These are phyloP conservation scores for Stenurella melanura DNA, from an alignment of 2,888 invertebrate species.

Conservation along the genomic window DNA sequence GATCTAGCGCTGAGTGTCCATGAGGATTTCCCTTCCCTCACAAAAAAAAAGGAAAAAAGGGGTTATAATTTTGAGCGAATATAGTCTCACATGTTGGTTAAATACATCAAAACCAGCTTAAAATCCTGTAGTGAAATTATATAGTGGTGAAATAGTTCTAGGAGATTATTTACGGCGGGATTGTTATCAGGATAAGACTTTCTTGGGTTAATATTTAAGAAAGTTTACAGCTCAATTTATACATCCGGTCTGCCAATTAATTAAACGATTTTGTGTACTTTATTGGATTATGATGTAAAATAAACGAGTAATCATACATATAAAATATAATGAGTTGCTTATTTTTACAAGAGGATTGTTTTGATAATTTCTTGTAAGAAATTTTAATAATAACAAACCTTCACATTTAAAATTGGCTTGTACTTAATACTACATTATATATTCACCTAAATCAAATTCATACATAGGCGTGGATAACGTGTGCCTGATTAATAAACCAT, in stretches of 20 bases:
- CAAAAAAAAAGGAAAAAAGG: too few species aligned
- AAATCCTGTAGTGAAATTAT: too few species aligned
- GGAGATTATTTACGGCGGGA: too few species aligned
- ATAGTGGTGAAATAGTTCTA: too few species aligned
- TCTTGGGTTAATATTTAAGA: neutral
- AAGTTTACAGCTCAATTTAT: neutral
- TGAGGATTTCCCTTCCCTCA: too few species aligned
- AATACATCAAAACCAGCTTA: too few species aligned
- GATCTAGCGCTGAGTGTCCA: too few species aligned
- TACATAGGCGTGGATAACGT: slow-evolving; percentile 18
- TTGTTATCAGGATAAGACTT: too few species aligned
- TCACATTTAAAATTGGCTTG: slow-evolving; percentile 31
- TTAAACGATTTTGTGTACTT: slow-evolving; percentile 2
- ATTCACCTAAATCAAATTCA: slow-evolving; percentile 18
- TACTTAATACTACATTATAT: slow-evolving; percentile 14
- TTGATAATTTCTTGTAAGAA: slow-evolving; percentile 32
- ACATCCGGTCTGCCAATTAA: slow-evolving; percentile 8
- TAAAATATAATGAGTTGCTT: slow-evolving; percentile 31
- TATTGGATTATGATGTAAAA: slow-evolving; percentile 15
- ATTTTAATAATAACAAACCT: slow-evolving; percentile 39
- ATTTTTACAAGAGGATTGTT: slow-evolving; percentile 37
- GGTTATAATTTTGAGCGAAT: too few species aligned
- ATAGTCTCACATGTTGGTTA: too few species aligned
- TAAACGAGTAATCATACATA: slow-evolving; percentile 17
- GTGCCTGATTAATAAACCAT: neutral